Evolutionary conservation across 2,797 vertebrate genomes (phyloP), one percentile per base, ranked within the genome.

Genomic region (Myotis planiceps): DNA sequence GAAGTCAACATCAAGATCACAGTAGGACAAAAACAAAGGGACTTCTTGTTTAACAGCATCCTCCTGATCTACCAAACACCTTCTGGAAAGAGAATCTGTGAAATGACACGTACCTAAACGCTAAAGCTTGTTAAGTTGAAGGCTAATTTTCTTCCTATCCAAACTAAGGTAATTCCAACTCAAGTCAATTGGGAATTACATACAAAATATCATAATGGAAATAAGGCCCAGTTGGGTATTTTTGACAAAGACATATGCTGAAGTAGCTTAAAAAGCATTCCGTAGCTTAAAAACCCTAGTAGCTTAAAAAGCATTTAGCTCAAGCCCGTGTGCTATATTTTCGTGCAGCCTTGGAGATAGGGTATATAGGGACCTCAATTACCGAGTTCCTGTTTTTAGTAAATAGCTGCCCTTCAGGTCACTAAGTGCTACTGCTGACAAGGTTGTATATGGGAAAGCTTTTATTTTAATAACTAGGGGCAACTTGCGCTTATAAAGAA

Each of bases 401-500:
- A 96, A 97, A 93, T 92, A 97, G 92, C 95, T 97, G 92, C 86
- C 92, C 84, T 88, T 23, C 53, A 88, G 96, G 92, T 96, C 94
- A 94, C 95, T 97, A 96, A 97, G 96, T 97, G 90, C 87, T 97
- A 58, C 85, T 88, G 39, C 74, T 96, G 93, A 95, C 93, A 95
- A 87, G 92, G 87, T 88, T 93, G 81, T 95, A 79, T 95, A 92
- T 78, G 86, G 92, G 60, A 92, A 96, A 96, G 94, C 90, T 96
- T 97, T 97, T 96, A 96, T 96, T 96, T 97, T 96, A 96, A 96
- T 96, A 95, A 94, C 81, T 88, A 82, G 37, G 87, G 91, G 80
- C 76, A 95, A 95, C 91, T 96, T 83, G 71, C n/a, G 95, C 84
- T 94, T 95, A 82, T 34, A 81, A 95, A 95, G 75, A 87, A 32